Evolutionary conservation across 2,888 invertebrate genomes (phyloP).

Genomic region (Phalera bucephala): DNA sequence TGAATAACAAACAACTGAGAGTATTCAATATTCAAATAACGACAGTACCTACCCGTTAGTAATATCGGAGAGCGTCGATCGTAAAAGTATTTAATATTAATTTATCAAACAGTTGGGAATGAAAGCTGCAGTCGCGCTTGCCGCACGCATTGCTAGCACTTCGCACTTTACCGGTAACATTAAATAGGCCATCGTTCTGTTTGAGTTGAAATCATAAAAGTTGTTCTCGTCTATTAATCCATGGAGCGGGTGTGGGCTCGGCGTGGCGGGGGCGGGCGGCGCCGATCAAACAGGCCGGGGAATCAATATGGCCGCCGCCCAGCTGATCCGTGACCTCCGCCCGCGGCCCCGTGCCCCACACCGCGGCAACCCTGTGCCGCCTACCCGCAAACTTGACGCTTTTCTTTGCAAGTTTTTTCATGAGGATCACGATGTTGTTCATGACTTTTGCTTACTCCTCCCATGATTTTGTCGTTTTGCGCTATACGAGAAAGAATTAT

Average conservation of each 20-base stretch:
- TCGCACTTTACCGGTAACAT: conserved; percentile 10
- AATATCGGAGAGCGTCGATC: too few relatives aligned
- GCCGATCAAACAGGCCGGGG: conserved; percentile 81
- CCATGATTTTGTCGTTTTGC: conserved; percentile 19
- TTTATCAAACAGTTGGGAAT: not conserved
- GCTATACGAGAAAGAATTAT: conserved; percentile 5
- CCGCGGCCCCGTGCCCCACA: conserved; percentile 46
- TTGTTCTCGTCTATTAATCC: conserved; percentile 81
- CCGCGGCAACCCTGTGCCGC: conserved; percentile 38
- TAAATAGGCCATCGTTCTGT: conserved; percentile 62
- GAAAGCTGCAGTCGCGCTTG: not conserved
- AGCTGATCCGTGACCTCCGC: conserved; percentile 81
- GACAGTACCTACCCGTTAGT: too few relatives aligned
- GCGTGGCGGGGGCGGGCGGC: conserved; percentile 56
- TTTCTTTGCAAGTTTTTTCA: conserved; percentile 63
- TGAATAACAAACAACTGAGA: too few relatives aligned
- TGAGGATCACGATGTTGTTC: conserved; percentile 48
- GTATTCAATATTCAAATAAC: too few relatives aligned
- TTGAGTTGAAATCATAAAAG: conserved; percentile 82
- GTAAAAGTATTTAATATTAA: too few relatives aligned
- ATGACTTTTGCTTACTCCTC: conserved; percentile 32
- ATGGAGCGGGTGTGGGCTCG: conserved; percentile 46
- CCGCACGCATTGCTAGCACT: not conserved
- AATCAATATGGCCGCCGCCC: conserved; percentile 83
- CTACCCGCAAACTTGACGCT: conserved; percentile 63